Evolutionary conservation across 1,140 invertebrate species (phyloP).

Genomic region (Conus ventricosus): DNA sequence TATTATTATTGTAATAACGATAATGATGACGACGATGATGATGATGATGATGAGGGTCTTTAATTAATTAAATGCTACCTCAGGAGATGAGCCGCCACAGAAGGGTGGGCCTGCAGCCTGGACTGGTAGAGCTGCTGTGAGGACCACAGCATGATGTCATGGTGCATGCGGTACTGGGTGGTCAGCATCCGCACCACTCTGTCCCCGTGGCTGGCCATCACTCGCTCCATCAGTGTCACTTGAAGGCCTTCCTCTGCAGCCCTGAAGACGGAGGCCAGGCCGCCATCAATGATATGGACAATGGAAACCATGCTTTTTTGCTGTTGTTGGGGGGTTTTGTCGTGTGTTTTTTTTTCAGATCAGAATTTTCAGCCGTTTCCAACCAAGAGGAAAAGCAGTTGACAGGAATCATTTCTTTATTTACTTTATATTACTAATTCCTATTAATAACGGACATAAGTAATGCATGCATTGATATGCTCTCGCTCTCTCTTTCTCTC

Average conservation of each 20-base stretch:
- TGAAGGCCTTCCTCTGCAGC: constrained; percentile 76
- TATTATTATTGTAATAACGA: too few species aligned
- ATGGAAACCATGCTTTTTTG: background rate
- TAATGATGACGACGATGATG: too few species aligned
- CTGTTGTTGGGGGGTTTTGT: too few species aligned
- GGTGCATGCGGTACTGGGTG: constrained; percentile 81
- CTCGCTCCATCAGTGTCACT: constrained; percentile 80
- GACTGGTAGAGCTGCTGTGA: constrained; percentile 77
- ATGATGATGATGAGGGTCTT: too few species aligned
- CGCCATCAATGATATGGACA: background rate
- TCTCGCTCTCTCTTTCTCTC: too few species aligned
- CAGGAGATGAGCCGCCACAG: constrained; percentile 78
- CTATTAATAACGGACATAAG: too few species aligned
- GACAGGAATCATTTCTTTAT: too few species aligned
- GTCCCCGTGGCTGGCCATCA: constrained; percentile 75
- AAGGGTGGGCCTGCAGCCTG: constrained; percentile 75
- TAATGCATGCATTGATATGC: too few species aligned
- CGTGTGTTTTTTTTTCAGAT: too few species aligned
- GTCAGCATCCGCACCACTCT: constrained; percentile 77
- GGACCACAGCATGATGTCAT: constrained; percentile 79
- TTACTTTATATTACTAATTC: too few species aligned
- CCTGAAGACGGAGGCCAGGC: constrained; percentile 47
- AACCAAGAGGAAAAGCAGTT: too few species aligned
- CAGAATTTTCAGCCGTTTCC: too few species aligned
- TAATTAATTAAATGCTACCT: constrained; percentile 66